Conservation (phyloP, 1,140 invertebrate genomes). For the Dendroctonus ponderosae region DNA sequence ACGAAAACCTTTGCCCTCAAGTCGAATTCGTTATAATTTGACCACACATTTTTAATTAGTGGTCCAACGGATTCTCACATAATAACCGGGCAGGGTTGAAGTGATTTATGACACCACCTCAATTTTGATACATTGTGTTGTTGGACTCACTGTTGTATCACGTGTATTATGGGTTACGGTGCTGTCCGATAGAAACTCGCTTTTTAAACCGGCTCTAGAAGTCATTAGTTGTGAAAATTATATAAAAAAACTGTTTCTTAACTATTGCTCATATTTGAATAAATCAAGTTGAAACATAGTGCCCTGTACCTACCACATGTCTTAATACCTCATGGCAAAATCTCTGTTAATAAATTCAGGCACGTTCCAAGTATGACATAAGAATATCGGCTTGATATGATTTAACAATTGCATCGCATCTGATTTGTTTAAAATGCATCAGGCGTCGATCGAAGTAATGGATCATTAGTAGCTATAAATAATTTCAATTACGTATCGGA, state of each 20-base stretch:
- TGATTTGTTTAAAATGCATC: no score
- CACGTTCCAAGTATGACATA: not conserved
- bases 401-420: no score
- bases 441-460: no score
- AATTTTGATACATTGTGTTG: conserved; percentile 18
- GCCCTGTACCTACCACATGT: no score
- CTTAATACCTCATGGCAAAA: not conserved
- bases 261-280: no score
- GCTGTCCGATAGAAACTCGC: not conserved
- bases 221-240: no score
- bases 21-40: conserved; percentile 4
- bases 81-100: conserved; percentile 16
- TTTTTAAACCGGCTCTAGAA: no score
- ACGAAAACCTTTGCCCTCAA: conserved; percentile 8
- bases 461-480: no score
- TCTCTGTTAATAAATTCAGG: not conserved
- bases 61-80: conserved; percentile 4
- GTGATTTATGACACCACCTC: conserved; percentile 20
- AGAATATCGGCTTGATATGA: no score
- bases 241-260: no score
- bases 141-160: conserved; percentile 5
- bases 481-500: no score
- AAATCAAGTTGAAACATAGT: no score
- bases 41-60: conserved; percentile 12
- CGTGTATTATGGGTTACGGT: conserved; percentile 6